Conservation (phyloP, 2,888 invertebrate species). For the Luperina testacea region DNA sequence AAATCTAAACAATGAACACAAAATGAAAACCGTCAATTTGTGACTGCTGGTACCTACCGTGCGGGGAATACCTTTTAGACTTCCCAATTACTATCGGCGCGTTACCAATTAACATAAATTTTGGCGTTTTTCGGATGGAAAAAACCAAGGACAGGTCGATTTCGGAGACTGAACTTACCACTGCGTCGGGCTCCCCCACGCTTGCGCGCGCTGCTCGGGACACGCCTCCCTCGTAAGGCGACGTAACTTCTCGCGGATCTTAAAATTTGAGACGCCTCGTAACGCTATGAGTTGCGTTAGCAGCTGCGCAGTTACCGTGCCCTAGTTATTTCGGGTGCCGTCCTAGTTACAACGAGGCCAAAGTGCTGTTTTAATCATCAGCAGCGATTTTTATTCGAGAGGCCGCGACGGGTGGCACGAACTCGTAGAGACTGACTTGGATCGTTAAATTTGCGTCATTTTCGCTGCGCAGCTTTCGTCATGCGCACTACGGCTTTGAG, state of each 20-base stretch:
- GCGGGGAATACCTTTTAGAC: slow-evolving; percentile 17
- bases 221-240: slow-evolving; percentile 30
- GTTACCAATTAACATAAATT: slow-evolving; percentile 37
- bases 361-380: slow-evolving; percentile 87
- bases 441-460: slow-evolving; percentile 68
- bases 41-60: too few species aligned
- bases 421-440: slow-evolving; percentile 78
- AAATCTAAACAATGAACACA: neutral
- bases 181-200: slow-evolving; percentile 64
- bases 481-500: slow-evolving; percentile 29
- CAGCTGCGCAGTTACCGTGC: slow-evolving; percentile 87
- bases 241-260: slow-evolving; percentile 67
- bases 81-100: slow-evolving; percentile 15
- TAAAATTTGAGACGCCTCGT: slow-evolving; percentile 66
- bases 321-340: slow-evolving; percentile 89
- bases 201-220: slow-evolving; percentile 27
- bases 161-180: slow-evolving; percentile 75
- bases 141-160: slow-evolving; percentile 81
- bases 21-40: slow-evolving; percentile 17
- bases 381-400: slow-evolving; percentile 84
- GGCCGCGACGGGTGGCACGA: slow-evolving; percentile 84
- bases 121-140: slow-evolving; percentile 65
- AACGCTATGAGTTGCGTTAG: slow-evolving; percentile 80
- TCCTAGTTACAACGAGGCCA: slow-evolving; percentile 88
- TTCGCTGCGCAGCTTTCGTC: slow-evolving; percentile 63